These are phyloP conservation scores for Drosophila nr. fundita DNA, from an alignment of 2,888 invertebrate genomes.

Conservation along the genomic window DNA sequence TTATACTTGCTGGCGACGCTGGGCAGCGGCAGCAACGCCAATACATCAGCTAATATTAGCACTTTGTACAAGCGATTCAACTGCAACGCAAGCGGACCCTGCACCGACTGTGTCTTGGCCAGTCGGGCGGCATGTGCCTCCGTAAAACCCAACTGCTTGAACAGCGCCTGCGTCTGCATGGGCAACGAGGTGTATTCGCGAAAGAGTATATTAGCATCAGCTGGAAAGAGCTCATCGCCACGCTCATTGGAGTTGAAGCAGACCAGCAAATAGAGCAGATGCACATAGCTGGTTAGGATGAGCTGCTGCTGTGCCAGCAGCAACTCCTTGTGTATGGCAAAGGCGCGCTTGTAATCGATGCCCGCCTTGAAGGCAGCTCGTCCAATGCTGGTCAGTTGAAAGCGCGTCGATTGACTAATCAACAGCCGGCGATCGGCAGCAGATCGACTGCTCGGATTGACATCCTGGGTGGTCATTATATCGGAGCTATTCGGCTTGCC, in stretches of 20 bases:
- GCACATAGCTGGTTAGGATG: conserved; percentile 92
- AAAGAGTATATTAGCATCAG: conserved; percentile 79
- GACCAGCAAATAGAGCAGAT: conserved; percentile 92
- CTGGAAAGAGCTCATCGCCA: conserved; percentile 89
- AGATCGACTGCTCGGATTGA: conserved; percentile 44
- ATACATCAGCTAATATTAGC: conserved; percentile 92
- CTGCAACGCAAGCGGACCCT: conserved; percentile 84
- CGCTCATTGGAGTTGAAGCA: conserved; percentile 84
- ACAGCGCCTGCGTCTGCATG: conserved; percentile 89
- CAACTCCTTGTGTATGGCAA: conserved; percentile 91
- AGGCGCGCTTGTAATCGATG: conserved; percentile 90
- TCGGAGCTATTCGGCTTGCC: conserved; percentile 62
- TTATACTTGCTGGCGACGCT: conserved; percentile 90
- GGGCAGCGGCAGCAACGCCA: conserved; percentile 89
- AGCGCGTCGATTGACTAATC: conserved; percentile 85
- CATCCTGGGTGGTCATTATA: conserved; percentile 82
- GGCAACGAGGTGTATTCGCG: conserved; percentile 88
- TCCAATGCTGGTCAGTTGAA: conserved; percentile 89
- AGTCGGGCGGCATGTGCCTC: conserved; percentile 90
- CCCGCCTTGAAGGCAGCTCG: conserved; percentile 94
- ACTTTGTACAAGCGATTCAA: conserved; percentile 93
- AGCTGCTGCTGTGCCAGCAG: conserved; percentile 90
- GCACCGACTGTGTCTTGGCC: conserved; percentile 88
- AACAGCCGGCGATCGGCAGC: conserved; percentile 70
- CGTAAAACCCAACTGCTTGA: conserved; percentile 90